Evolutionary conservation across 2,888 invertebrate species (phyloP).

Genomic region (Polymixis flavicincta): DNA sequence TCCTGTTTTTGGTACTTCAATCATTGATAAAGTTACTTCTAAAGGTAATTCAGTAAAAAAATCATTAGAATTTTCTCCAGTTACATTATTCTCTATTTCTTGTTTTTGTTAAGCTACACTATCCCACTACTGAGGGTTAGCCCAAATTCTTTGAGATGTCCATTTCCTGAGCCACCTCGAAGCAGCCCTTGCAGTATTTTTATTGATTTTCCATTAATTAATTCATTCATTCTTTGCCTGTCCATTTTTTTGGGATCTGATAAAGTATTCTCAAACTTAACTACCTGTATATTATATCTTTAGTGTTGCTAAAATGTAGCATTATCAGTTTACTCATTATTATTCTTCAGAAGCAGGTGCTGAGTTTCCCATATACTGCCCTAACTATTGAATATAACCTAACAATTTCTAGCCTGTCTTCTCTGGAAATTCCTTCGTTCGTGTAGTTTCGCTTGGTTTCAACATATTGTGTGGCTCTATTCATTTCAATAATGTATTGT

Average conservation of each 20-base stretch:
- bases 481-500: constrained; percentile 64
- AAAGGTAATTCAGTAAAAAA: neutral
- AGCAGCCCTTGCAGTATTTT: neutral
- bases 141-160: neutral
- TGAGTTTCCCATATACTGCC: constrained; percentile 6
- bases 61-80: neutral
- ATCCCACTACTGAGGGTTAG: neutral
- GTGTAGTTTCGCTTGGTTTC: constrained; percentile 56
- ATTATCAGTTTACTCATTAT: constrained; percentile 4
- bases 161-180: neutral
- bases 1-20: neutral
- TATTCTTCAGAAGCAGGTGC: constrained; percentile 39
- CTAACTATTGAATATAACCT: constrained; percentile 45
- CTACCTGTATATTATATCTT: neutral
- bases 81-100: neutral
- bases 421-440: constrained; percentile 56
- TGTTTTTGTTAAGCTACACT: neutral
- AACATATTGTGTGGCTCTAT: constrained; percentile 62
- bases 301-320: neutral
- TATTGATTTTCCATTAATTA: neutral
- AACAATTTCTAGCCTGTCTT: constrained; percentile 48
- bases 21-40: neutral
- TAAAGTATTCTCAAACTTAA: neutral
- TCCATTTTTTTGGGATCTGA: neutral
- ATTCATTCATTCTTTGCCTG: neutral